A percentile compares a stretch with the other conserved stretches of the same genome.
phyloP scores from a whole-genome alignment of 2,888 invertebrate species.

The Laothoe populi region DNA sequence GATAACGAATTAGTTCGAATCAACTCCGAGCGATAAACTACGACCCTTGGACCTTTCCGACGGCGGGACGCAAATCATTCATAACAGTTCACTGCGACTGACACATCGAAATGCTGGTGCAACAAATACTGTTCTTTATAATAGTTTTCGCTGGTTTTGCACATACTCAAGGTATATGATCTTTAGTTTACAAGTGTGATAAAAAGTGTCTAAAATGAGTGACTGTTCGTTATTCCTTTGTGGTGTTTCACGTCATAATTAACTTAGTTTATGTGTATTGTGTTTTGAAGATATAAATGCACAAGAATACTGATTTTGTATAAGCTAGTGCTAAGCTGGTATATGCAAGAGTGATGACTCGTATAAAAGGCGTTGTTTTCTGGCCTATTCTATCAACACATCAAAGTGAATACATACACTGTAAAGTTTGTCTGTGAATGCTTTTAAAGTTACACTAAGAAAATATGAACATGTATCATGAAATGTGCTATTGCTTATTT shows the following conservation, averaged over 20 bases:
- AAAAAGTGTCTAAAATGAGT: not conserved
- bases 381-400: no score
- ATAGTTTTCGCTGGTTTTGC: slow-evolving; percentile 23
- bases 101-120: slow-evolving; percentile 23
- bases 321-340: no score
- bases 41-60: slow-evolving; percentile 48
- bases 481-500: no score
- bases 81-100: slow-evolving; percentile 27
- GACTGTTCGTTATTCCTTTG: not conserved
- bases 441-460: no score
- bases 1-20: slow-evolving; percentile 45
- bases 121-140: slow-evolving; percentile 28
- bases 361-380: no score
- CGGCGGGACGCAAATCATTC: slow-evolving; percentile 36
- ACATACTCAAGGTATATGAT: slow-evolving; percentile 30
- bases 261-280: no score
- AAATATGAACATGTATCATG: no score
- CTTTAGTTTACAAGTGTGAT: not conserved
- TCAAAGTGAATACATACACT: no score
- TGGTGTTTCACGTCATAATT: not conserved
- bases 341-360: no score
- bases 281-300: no score
- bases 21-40: slow-evolving; percentile 45
- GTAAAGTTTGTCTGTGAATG: no score
- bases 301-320: no score